Base-by-base conservation (phyloP, 2,797 vertebrate species). In the Lophotriccus pileatus region DNA sequence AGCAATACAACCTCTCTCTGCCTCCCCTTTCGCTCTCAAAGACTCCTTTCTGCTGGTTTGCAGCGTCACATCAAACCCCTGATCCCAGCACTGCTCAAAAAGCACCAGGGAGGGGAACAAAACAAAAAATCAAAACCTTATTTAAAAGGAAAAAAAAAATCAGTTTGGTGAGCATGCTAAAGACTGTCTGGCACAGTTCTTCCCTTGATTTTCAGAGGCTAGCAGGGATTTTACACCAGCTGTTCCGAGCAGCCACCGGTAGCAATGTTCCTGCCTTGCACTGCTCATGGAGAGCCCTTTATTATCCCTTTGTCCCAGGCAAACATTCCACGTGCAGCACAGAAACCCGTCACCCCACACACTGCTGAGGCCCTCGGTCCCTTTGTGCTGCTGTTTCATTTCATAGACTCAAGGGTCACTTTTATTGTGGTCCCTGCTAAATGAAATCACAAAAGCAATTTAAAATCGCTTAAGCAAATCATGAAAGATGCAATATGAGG, bases 361-460 rank as follows among this genome's bases (percentile, higher is more conserved):
- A 3, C 84, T 91, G 93, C 94, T 77, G 94, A 94, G 92, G 91
- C 93, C 92, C 93, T 95, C 80, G 21, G 80, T 94, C 95, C 95
- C 88, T 96, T 95, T 96, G 90, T 94, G 89, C 86, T 53, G 89
- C 96, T 96, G 96, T 96, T 97, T 97, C 94, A 93, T 97, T 97
- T 97, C 96, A 95, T 94, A 95, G 86, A 95, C 58, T 85, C 95
- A 78, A 84, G 88, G 95, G 95, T 95, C 91, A 95, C 83, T 84
- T 80, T 95, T 87, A 88, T 93, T 94, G 87, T 94, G 87, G 93
- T 89, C 87, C 91, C 91, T 41, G 70, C 66, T 78, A 95, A 96
- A 97, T 72, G 67, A 89, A 94, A 92, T 94, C 96, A 96, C 70
- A 92, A 97, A 97, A 97, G 90, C 96, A 96, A 97, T 97, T 95